Base-by-base conservation (phyloP, 2,797 vertebrate genomes). In the Cossypha caffra region DNA sequence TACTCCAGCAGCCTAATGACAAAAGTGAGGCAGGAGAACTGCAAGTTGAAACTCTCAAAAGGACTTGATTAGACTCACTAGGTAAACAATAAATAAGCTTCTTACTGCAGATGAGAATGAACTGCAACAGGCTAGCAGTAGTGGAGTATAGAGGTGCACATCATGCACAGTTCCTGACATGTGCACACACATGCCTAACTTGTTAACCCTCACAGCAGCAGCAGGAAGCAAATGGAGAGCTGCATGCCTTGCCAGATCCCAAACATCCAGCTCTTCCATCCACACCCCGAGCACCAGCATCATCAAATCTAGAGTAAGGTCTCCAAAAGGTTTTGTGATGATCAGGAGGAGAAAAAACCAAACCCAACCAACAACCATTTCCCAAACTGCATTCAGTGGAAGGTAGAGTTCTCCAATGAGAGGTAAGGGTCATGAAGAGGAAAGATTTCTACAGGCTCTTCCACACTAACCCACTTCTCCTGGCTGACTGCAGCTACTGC, bases 61-160 rank as follows among this genome's bases (percentile, higher is more conserved):
- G 19, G 45, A 76, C 42, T 52, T 12, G 7, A 68, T 64, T 20
- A 74, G 58, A 87, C 37, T 61, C 63, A 25, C 43, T 29, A 61
- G n/a, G 38, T 74, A 72, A 92, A 92, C 23, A 92, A 95, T 88
- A 88, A 93, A 87, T 77, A 91, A 82, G 25, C 51, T 85, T 71
- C 58, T 64, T 64, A 83, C 90, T 69, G 47, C 38, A 28, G 86
- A 82, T 26, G 23, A 73, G 50, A 81, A 87, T 4, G 45, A 64
- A 52, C 7, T 26, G 38, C 29, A 54, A 50, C 2, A 3, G 52
- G 19, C 51, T 51, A 68, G 68, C 19, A 55, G 61, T 63, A 91
- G 74, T 33, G 57, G 50, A 93, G 19, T 11, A 67, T 8, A 1
- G 5, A 88, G 73, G 48, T 33, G 58, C 38, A 35, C 7, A 9